phyloP scores from a whole-genome alignment of 2,888 invertebrate genomes.

The Galeopsomyia nigrocyanea region DNA sequence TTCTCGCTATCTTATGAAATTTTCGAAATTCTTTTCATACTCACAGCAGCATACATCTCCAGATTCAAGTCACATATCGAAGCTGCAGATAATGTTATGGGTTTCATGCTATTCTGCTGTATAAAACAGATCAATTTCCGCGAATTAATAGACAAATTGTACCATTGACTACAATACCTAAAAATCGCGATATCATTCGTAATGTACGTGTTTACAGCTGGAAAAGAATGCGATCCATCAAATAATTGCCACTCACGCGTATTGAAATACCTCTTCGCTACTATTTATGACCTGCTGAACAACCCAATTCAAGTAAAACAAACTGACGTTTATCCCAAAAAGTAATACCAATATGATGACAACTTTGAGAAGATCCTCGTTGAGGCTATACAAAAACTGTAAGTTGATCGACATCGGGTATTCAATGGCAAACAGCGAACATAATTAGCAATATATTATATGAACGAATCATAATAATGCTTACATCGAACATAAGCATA shows the following conservation, averaged over 20 bases:
- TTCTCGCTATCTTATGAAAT: background rate
- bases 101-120: background rate
- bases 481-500: slow-evolving; percentile 3
- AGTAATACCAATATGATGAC: background rate
- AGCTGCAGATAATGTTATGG: background rate
- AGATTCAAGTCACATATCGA: background rate
- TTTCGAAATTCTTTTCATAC: background rate
- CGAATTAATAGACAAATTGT: background rate
- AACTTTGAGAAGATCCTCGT: background rate
- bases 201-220: background rate
- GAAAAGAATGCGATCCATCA: background rate
- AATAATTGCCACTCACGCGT: background rate
- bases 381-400: background rate
- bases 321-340: background rate
- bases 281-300: background rate
- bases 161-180: background rate
- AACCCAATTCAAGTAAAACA: background rate
- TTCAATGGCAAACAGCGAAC: too few relatives aligned
- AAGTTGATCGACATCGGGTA: background rate
- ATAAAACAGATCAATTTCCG: background rate
- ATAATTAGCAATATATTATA: background rate
- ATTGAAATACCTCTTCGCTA: background rate
- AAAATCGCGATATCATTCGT: background rate
- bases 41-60: background rate
- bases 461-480: background rate